Evolutionary conservation across 2,113 vertebrate species (phyloP).

Genomic region (Chaetodon trifascialis): DNA sequence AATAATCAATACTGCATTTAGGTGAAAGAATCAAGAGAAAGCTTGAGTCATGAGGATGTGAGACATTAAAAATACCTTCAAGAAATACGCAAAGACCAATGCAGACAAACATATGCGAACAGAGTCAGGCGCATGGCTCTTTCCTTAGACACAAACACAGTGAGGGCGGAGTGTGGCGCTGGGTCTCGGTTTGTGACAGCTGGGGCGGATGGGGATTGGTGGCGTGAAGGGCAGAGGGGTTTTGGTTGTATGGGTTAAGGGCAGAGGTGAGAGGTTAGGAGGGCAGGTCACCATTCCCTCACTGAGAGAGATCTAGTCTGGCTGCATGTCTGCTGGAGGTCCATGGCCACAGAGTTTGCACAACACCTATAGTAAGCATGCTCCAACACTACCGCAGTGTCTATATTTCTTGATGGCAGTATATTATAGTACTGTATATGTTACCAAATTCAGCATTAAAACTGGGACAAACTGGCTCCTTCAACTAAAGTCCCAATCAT

Average conservation of each 20-base stretch:
- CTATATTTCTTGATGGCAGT: background rate
- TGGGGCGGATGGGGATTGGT: conserved; percentile 66
- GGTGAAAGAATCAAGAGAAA: conserved; percentile 5
- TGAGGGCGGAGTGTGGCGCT: conserved; percentile 37
- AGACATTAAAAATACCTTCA: conserved; percentile 12
- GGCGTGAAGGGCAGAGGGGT: conserved; percentile 52
- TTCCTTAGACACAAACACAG: conserved; percentile 33
- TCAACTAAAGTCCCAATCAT: background rate
- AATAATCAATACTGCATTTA: conserved; percentile 19
- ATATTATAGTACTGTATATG: background rate
- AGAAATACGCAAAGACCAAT: conserved; percentile 13
- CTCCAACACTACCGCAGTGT: conserved; percentile 3
- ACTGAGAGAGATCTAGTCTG: conserved; percentile 58
- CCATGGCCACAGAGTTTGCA: conserved; percentile 49
- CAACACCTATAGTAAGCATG: conserved; percentile 38
- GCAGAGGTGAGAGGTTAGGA: conserved; percentile 73
- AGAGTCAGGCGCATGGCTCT: background rate
- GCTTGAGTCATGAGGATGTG: background rate
- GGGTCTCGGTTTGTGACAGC: conserved; percentile 75
- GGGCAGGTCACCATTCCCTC: conserved; percentile 68
- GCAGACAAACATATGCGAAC: background rate
- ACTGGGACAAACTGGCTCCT: background rate
- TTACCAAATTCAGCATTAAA: background rate
- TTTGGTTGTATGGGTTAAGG: conserved; percentile 62
- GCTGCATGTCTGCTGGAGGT: conserved; percentile 57